These are phyloP conservation scores for Fragum sueziense DNA, from an alignment of 2,888 invertebrate genomes.

Conservation along the genomic window DNA sequence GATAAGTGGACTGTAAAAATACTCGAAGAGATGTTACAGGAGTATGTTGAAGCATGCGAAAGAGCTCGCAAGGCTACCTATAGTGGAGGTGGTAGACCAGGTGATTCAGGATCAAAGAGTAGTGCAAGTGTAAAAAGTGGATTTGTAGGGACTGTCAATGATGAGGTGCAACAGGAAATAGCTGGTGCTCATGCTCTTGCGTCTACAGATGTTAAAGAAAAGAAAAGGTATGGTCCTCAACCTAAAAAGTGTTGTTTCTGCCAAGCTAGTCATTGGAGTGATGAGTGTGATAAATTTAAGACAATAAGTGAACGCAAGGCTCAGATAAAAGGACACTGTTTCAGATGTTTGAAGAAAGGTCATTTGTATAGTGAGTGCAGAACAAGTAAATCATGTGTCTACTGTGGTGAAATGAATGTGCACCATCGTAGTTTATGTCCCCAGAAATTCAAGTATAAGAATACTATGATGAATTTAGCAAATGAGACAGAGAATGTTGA, in stretches of 20 bases:
- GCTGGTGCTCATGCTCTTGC: conserved; percentile 6
- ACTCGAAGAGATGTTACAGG: conserved; percentile 22
- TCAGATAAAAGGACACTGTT: conserved; percentile 24
- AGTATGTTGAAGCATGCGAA: conserved; percentile 17
- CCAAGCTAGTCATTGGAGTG: conserved; percentile 27
- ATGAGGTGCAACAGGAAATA: background rate
- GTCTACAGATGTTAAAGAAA: background rate
- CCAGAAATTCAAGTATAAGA: conserved; percentile 1
- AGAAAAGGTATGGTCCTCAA: background rate
- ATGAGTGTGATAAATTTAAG: conserved; percentile 29
- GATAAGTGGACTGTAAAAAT: conserved; percentile 15
- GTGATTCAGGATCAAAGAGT: background rate
- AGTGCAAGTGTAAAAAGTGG: background rate
- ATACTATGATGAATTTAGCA: background rate
- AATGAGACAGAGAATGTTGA: background rate
- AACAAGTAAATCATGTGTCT: conserved; percentile 19
- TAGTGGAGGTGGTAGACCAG: too few species aligned
- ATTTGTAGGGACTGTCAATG: background rate
- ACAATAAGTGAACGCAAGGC: conserved; percentile 27
- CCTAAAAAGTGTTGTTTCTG: conserved; percentile 16
- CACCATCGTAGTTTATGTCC: conserved; percentile 42
- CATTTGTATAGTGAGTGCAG: conserved; percentile 23
- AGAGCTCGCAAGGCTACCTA: background rate
- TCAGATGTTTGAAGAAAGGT: conserved; percentile 20
- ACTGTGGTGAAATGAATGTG: conserved; percentile 25